phyloP scores from a whole-genome alignment of 1,140 invertebrate species.

The Bombus confusus region DNA sequence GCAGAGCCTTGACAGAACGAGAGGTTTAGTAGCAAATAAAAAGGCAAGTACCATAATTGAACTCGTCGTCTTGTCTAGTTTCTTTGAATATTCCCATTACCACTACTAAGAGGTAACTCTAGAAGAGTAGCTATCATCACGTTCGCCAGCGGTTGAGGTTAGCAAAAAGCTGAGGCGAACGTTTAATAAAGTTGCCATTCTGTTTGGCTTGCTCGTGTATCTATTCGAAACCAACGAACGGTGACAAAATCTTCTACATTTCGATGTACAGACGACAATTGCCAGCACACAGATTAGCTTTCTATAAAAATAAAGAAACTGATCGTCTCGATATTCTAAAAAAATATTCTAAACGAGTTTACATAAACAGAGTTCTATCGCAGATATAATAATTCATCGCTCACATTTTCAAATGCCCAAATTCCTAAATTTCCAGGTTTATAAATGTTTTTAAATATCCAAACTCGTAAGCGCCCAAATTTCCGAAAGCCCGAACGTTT shows the following conservation, averaged over 20 bases:
- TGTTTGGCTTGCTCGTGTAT: background rate
- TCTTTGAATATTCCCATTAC: slow-evolving; percentile 13
- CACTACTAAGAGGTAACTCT: background rate
- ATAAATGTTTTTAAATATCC: background rate
- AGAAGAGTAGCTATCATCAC: background rate
- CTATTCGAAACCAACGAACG: background rate
- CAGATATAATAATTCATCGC: too few relatives aligned
- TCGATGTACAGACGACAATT: too few relatives aligned
- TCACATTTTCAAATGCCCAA: background rate
- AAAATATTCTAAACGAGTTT: too few relatives aligned
- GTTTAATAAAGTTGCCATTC: background rate
- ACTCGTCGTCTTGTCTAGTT: slow-evolving; percentile 17
- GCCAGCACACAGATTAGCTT: too few relatives aligned
- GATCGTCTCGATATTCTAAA: too few relatives aligned
- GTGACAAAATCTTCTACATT: background rate
- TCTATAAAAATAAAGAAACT: too few relatives aligned
- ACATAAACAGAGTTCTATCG: too few relatives aligned
- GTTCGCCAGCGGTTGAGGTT: background rate
- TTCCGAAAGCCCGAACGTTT: background rate
- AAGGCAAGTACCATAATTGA: slow-evolving; percentile 25
- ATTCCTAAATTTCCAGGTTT: background rate
- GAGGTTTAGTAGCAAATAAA: background rate
- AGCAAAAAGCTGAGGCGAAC: background rate
- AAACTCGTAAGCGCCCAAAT: background rate
- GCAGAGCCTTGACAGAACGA: background rate